A percentile compares a stretch with the other conserved stretches of the same genome.
Evolutionary conservation across 2,113 vertebrate genomes (phyloP).

Genomic region (Ptychochromis oligacanthus): DNA sequence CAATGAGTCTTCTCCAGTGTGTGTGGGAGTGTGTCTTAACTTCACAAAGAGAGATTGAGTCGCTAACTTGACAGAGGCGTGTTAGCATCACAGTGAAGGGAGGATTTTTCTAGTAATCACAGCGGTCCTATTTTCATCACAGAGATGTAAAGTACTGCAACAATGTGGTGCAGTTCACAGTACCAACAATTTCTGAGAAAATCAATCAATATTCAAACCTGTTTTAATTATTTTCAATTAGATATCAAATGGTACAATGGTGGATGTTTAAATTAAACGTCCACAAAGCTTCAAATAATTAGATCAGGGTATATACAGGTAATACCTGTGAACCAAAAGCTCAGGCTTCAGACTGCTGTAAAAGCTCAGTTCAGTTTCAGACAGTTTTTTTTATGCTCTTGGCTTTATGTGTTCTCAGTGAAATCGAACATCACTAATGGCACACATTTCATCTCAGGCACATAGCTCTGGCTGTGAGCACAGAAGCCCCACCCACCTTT

Average conservation of each 20-base stretch:
- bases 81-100: conserved; percentile 26
- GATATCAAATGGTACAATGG: background rate
- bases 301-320: too few species aligned
- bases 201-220: background rate
- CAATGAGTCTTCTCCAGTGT: conserved; percentile 32
- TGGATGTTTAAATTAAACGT: too few species aligned
- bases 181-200: background rate
- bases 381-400: accelerated
- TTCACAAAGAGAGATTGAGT: conserved; percentile 48
- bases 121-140: conserved; percentile 3
- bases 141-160: conserved; percentile 5
- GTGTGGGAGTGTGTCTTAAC: conserved; percentile 41
- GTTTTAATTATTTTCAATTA: background rate
- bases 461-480: background rate
- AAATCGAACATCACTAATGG: too few species aligned
- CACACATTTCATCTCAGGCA: background rate
- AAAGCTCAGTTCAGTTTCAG: background rate
- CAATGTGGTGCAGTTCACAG: background rate
- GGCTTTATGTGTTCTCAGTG: background rate
- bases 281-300: too few species aligned
- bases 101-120: conserved; percentile 19
- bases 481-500: accelerated
- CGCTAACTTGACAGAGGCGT: conserved; percentile 31
- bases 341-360: background rate
- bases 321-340: background rate